Evolutionary conservation across 2,888 invertebrate species (phyloP), one percentile per base, ranked within the genome.

Genomic region (Dryobota labecula): DNA sequence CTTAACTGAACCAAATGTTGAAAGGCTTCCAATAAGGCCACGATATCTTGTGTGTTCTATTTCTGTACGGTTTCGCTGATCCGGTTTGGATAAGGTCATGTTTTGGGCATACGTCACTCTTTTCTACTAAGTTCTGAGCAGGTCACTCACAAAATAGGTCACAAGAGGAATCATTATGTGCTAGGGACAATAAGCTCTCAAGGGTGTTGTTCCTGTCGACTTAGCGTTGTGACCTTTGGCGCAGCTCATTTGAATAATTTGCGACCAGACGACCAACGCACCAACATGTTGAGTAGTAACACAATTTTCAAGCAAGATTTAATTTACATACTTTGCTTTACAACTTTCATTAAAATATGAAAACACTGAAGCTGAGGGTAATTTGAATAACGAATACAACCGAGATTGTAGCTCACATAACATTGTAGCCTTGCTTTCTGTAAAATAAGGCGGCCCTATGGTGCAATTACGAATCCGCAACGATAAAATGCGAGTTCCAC

Each of bases 161-260:
- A 68, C 62, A 65, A 80, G 88, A 81, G 87, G 84, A 87, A 88
- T 92, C 89, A 90, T 92, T 92, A 92, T 84, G 88, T 89, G 82
- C 88, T 89, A 86, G 82, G 88, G 88, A 92, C 91, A 92, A 92
- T 92, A 89, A 87, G 83, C 85, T 84, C 86, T 83, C 79, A 66
- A 77, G 89, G 87, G 85, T 83, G 83, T 80, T 84, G 83, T 84
- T 82, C 76, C 76, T 78, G 78, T 62, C 78, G 80, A 82, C 82
- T 76, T 78, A 57, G 72, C 65, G 64, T 73, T 82, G 67, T 43
- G 84, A 88, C 88, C 88, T 87, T 87, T 86, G 78, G 80, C 84
- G 74, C 65, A 72, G 69, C 86, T 84, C 83, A 84, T 89, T 88
- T 89, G 77, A 83, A 88, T 87, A 86, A 83, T 82, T 83, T 82